Base-by-base conservation (phyloP, 2,888 invertebrate species). In the Dolomedes plantarius region DNA sequence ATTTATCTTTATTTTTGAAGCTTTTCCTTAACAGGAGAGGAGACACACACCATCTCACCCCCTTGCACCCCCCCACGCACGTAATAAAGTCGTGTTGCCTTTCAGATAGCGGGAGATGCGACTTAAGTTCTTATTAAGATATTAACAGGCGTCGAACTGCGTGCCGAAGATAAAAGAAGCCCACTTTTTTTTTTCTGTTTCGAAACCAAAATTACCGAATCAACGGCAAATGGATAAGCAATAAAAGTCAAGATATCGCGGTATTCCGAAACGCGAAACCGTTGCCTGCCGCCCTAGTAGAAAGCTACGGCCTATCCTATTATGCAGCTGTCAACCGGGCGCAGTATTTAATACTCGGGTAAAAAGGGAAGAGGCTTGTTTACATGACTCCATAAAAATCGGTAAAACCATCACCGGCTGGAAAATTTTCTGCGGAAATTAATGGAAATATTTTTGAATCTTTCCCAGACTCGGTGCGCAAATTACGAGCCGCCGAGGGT, bases 91-190 rank as follows among this genome's bases (percentile, higher is more conserved):
- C 78, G 56, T 74, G 78, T 74, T 86, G 73, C 74, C 64, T 62
- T 72, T 64, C 46, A 76, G 39, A 65, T 71, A 64, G 62, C 71
- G 64, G 31, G 50, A 23, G 85, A 56, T 56, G 56, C 56, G 56
- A 56, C 85, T 86, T 78, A 79, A 79, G 78, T 71, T 74, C 85
- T 85, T 77, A 85, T 85, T 85, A 86, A 86, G 85, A 86, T 86
- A 79, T 86, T 86, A 86, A 79, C 74, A 67, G 72, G 19, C 23
- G 16, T 32, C 31, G 29, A 41, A 28, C 69, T 36, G 41, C 39
- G 19, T 36, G 41, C 41, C 11, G 9, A 7, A 27, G 41, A 69
- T 65, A 65, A 69, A 69, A 39, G 28, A n/a, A n/a, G n/a, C n/a
- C 41, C 7, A 31, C 13, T 68, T 80, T 80, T 64, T 65, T 79